Conservation (phyloP, 2,113 vertebrate genomes). For the Nicator chloris region DNA sequence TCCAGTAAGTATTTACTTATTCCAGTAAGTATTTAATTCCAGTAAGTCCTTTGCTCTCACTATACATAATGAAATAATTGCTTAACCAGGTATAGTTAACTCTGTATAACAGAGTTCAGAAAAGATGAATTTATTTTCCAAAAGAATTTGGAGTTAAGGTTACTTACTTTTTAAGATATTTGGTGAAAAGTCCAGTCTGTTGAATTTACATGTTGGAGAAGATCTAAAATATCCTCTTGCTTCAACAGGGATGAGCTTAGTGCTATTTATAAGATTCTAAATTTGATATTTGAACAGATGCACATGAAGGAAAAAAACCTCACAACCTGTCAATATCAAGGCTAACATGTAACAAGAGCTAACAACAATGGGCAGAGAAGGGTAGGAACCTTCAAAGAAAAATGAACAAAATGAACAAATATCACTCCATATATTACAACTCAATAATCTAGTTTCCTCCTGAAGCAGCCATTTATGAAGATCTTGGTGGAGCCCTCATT, state of each 20-base stretch:
- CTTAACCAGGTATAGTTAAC: not conserved
- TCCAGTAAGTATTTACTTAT: not conserved
- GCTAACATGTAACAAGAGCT: constrained; percentile 5
- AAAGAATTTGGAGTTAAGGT: not conserved
- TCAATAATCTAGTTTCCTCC: not conserved
- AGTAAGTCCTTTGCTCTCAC: not conserved
- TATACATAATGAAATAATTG: not conserved
- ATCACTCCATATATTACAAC: not conserved
- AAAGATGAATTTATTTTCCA: not conserved
- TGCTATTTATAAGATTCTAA: constrained; percentile 74
- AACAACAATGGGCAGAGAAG: not conserved
- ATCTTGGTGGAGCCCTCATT: not conserved
- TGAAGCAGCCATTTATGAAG: not conserved
- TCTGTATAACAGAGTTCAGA: not conserved
- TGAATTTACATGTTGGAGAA: constrained; percentile 19
- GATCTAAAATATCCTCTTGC: constrained; percentile 40
- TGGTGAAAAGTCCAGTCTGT: constrained; percentile 20
- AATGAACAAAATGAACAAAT: not conserved
- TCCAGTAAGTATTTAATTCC: not conserved
- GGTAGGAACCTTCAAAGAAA: not conserved
- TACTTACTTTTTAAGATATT: constrained; percentile 66
- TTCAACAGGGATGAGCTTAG: constrained; percentile 45
- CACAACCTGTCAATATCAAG: constrained; percentile 8
- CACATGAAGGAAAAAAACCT: not conserved
- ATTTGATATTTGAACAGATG: constrained; percentile 73